phyloP scores from a whole-genome alignment of 2,888 invertebrate genomes.

The Lycia hirtaria region DNA sequence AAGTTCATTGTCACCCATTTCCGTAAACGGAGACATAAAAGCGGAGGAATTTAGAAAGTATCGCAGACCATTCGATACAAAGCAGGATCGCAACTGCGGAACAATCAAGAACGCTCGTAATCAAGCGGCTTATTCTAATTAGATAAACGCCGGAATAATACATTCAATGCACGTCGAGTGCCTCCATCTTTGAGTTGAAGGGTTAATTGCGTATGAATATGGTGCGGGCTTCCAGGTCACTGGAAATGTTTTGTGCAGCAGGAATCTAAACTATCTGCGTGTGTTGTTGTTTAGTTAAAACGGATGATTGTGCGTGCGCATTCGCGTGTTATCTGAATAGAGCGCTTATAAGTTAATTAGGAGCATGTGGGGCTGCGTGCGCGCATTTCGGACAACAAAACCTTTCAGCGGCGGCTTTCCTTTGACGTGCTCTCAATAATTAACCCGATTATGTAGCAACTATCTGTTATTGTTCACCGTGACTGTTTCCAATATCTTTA shows the following conservation, averaged over 20 bases:
- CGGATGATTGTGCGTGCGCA: constrained; percentile 42
- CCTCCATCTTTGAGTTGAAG: constrained; percentile 40
- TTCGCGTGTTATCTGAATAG: constrained; percentile 49
- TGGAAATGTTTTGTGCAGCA: constrained; percentile 26
- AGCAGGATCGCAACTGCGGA: constrained; percentile 23
- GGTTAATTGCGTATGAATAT: constrained; percentile 43
- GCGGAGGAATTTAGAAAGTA: constrained; percentile 42
- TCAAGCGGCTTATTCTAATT: constrained; percentile 41
- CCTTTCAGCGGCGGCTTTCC: constrained; percentile 69
- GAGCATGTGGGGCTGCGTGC: constrained; percentile 63
- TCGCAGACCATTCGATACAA: constrained; percentile 8
- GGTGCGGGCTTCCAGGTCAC: constrained; percentile 39
- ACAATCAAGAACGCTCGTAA: constrained; percentile 41
- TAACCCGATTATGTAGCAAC: constrained; percentile 57
- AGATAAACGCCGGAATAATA: constrained; percentile 43
- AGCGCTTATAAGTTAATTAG: constrained; percentile 72
- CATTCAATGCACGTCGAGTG: constrained; percentile 38
- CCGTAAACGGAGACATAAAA: constrained; percentile 40
- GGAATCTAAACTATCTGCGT: constrained; percentile 17
- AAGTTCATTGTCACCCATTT: constrained; percentile 77
- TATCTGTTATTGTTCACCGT: constrained; percentile 51
- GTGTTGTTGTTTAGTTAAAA: constrained; percentile 30
- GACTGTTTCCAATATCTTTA: constrained; percentile 41
- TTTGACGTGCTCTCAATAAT: constrained; percentile 64
- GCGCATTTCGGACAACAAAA: constrained; percentile 68